Evolutionary conservation across 2,113 vertebrate species (phyloP).

Genomic region (Saccopteryx leptura): DNA sequence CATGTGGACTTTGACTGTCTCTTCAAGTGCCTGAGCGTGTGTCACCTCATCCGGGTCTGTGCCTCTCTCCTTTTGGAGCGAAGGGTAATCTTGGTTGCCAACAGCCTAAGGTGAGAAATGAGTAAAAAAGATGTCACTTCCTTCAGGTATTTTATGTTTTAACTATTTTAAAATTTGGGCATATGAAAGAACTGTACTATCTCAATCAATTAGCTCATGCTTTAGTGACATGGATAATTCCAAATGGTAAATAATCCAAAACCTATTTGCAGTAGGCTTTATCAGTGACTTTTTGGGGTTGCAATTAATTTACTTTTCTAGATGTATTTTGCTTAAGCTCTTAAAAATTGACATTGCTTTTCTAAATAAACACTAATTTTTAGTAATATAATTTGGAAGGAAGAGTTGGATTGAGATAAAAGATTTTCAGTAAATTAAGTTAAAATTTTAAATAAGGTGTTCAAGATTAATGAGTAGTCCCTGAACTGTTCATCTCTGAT

Average conservation of each 20-base stretch:
- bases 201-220: background rate
- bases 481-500: background rate
- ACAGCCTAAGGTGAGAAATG: constrained; percentile 94
- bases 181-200: constrained; percentile 3
- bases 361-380: constrained; percentile 29
- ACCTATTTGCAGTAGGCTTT: background rate
- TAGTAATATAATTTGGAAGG: background rate
- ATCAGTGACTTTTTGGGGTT: background rate
- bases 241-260: constrained; percentile 5
- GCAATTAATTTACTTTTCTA: constrained; percentile 34
- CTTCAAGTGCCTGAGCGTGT: constrained; percentile 94
- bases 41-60: constrained; percentile 93
- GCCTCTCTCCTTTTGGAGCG: constrained; percentile 97
- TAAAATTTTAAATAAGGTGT: constrained; percentile 38
- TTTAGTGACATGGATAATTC: background rate
- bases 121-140: background rate
- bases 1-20: constrained; percentile 98
- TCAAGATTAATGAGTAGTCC: constrained; percentile 20
- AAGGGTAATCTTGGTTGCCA: constrained; percentile 97
- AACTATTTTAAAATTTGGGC: constrained; percentile 20
- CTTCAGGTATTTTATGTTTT: background rate
- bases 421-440: constrained; percentile 39
- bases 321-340: background rate
- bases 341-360: constrained; percentile 43
- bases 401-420: constrained; percentile 3